Conservation (phyloP, 2,888 invertebrate genomes). For the Athripsodes cinereus region DNA sequence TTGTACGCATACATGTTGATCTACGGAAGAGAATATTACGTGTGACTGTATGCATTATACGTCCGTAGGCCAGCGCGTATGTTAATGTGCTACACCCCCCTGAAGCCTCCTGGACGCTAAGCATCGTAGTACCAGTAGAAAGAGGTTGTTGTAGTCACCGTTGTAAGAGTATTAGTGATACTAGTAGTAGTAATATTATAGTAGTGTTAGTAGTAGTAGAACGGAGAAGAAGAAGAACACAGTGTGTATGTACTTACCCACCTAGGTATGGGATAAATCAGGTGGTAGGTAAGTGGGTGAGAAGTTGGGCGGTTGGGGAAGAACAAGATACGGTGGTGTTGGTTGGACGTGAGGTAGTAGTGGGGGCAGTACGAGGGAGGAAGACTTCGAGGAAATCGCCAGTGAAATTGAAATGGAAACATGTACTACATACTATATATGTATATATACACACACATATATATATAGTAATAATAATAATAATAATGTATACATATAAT, state of each 20-base stretch:
- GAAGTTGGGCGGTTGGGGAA: not conserved
- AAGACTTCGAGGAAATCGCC: slow-evolving; percentile 24
- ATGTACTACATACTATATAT: slow-evolving; percentile 6
- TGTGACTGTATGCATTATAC: slow-evolving; percentile 27
- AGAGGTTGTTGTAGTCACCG: not conserved
- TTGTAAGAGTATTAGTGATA: no score
- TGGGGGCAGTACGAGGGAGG: slow-evolving; percentile 2
- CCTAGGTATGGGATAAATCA: slow-evolving; percentile 1
- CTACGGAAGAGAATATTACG: slow-evolving; percentile 10
- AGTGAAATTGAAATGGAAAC: slow-evolving; percentile 27
- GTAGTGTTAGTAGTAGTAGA: not conserved
- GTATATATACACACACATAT: not conserved
- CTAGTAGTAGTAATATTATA: not conserved
- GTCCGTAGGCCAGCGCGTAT: slow-evolving; percentile 22
- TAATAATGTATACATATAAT: not conserved
- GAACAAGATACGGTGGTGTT: not conserved
- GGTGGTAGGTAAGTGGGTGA: not conserved
- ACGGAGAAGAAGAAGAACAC: not conserved
- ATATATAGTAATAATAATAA: slow-evolving; percentile 1
- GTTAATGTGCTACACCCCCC: slow-evolving; percentile 23
- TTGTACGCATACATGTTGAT: not conserved
- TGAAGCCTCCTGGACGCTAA: not conserved
- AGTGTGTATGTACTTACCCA: not conserved
- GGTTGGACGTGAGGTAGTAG: not conserved
- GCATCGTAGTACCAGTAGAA: not conserved